A percentile compares a stretch with the other conserved stretches of the same genome.
Evolutionary conservation across 1,140 invertebrate species (phyloP).

Genomic region (Metaphire vulgaris): DNA sequence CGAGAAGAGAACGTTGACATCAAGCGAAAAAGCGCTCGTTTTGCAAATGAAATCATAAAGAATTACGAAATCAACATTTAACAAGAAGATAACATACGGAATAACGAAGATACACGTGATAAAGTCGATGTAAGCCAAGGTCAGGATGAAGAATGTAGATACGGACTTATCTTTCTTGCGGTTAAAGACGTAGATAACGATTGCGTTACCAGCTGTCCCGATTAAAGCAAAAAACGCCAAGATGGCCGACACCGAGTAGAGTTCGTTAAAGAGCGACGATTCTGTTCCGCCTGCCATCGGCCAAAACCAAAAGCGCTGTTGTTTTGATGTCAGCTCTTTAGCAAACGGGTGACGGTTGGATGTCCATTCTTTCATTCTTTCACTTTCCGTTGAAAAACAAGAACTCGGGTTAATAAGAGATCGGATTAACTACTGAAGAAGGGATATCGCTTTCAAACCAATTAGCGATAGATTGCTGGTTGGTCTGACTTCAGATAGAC

Average conservation of each 20-base stretch:
- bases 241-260: neutral
- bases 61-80: conserved; percentile 33
- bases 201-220: conserved; percentile 46
- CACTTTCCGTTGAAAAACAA: no score
- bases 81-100: conserved; percentile 41
- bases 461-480: no score
- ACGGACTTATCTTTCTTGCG: conserved; percentile 38
- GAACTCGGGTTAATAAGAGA: no score
- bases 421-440: no score
- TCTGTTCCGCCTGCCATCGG: neutral
- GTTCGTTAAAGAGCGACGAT: neutral
- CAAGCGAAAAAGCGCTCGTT: conserved; percentile 46
- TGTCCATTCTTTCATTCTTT: neutral
- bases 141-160: conserved; percentile 46
- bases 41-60: conserved; percentile 43
- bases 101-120: conserved; percentile 45
- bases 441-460: no score
- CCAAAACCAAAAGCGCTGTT: no score
- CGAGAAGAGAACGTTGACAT: conserved; percentile 45
- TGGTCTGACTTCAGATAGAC: no score
- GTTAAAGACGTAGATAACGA: conserved; percentile 50
- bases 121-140: conserved; percentile 44
- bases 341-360: neutral
- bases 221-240: neutral
- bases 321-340: neutral